Evolutionary conservation across 1,140 invertebrate species (phyloP), one percentile per base, ranked within the genome.

Genomic region (Neelides sp.): DNA sequence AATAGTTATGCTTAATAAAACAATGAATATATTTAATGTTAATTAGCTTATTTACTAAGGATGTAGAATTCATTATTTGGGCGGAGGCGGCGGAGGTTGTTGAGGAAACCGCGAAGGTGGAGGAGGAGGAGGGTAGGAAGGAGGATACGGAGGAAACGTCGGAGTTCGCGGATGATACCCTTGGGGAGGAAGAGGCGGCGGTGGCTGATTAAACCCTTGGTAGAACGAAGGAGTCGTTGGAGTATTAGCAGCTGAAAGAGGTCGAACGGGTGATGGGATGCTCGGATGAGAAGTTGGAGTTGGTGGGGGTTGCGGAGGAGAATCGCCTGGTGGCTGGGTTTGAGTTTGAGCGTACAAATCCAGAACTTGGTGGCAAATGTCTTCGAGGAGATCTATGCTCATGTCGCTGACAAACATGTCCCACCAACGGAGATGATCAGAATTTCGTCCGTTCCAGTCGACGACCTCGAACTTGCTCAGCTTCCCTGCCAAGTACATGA

Each of bases 341-440:
- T 76, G 73, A 34, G 80, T 75, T 63, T 79, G 76, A 3, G 81
- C 83, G 68, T 88, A 88, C 52, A 88, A 67, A 70, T 95, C 90
- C 58, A 95, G 69, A 15, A 92, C 85, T 73, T 97, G 92, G 72
- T 98, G 93, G 64, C 93, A 98, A 59, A 57, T 65, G 80, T 80
- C 80, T 76, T 97, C 93, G 46, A 98, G 72, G 20, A 96, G 72
- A 64, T 95, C 91, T 76, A 90, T 86, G 0, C 86, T 86, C n/a
- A 97, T 81, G 65, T 93, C 90, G 68, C 91, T 85, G 0, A 96
- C 85, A 69, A 94, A 92, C 79, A 90, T 91, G 62, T 97, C 94
- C 92, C 92, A 98, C 94, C 94, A 98, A 32, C 87, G 77, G 24
- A 79, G 75, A 66, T 94, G 89, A 60, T 84, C 83, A 0, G 79